These are phyloP conservation scores for Corythornis vintsioides DNA, from an alignment of 2,113 vertebrate genomes.

Conservation along the genomic window DNA sequence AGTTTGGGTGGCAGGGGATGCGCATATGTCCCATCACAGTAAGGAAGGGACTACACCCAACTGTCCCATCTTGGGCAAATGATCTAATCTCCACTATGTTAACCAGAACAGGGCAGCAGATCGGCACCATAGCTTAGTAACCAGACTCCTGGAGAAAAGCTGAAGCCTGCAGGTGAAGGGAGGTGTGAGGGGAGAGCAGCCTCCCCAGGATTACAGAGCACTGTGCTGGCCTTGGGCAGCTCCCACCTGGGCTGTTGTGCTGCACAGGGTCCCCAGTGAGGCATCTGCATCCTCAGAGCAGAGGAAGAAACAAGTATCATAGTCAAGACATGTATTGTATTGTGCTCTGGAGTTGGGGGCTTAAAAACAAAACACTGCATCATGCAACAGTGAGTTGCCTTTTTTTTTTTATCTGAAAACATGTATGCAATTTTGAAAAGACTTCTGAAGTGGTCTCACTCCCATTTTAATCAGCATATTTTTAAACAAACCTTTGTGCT, in stretches of 20 bases:
- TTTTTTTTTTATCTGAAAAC: neutral
- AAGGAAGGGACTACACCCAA: neutral
- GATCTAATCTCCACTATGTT: neutral
- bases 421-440: neutral
- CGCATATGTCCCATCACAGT: neutral
- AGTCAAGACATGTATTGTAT: rapidly evolving
- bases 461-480: neutral
- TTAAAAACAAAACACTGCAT: neutral
- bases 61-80: neutral
- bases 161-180: neutral
- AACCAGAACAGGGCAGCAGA: neutral
- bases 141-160: neutral
- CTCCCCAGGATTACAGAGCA: neutral
- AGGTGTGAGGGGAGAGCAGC: neutral
- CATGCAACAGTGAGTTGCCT: neutral
- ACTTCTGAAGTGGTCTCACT: neutral
- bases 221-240: neutral
- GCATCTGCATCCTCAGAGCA: neutral
- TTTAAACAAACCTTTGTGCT: slow-evolving; percentile 17
- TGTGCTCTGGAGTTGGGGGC: neutral
- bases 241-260: neutral
- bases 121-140: neutral
- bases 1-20: neutral
- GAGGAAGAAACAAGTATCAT: neutral
- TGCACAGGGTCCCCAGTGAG: neutral